A percentile compares a stretch with the other conserved stretches of the same genome.
phyloP scores from a whole-genome alignment of 2,888 invertebrate species.

The Pogonocherus hispidulus region DNA sequence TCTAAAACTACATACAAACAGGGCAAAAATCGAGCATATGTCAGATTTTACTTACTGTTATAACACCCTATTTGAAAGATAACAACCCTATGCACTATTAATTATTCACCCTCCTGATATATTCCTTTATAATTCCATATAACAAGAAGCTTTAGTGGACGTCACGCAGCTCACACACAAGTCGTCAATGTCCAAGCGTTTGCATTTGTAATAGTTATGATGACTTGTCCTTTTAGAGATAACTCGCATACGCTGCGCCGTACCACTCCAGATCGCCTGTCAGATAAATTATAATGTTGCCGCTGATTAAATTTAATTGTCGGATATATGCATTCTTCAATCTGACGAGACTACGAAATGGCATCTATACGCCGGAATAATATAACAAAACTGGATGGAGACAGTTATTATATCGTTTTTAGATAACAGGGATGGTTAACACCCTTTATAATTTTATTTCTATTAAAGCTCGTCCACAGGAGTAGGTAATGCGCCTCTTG shows the following conservation, averaged over 20 bases:
- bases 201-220: not conserved
- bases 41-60: not conserved
- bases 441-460: too few relatives aligned
- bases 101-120: not conserved
- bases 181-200: not conserved
- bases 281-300: not conserved
- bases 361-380: not conserved
- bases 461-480: too few relatives aligned
- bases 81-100: not conserved
- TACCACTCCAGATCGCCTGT: not conserved
- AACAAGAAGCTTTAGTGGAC: not conserved
- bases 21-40: not conserved
- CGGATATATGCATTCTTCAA: not conserved
- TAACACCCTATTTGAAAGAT: not conserved
- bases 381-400: not conserved
- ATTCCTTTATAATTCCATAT: not conserved
- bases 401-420: too few relatives aligned
- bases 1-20: not conserved
- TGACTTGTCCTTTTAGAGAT: not conserved
- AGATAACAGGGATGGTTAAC: too few relatives aligned
- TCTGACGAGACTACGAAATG: not conserved
- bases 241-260: not conserved
- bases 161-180: not conserved
- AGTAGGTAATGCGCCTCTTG: too few relatives aligned
- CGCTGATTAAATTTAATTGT: not conserved